Evolutionary conservation across 2,113 vertebrate species (phyloP).

Genomic region (Corythornis vintsioides): DNA sequence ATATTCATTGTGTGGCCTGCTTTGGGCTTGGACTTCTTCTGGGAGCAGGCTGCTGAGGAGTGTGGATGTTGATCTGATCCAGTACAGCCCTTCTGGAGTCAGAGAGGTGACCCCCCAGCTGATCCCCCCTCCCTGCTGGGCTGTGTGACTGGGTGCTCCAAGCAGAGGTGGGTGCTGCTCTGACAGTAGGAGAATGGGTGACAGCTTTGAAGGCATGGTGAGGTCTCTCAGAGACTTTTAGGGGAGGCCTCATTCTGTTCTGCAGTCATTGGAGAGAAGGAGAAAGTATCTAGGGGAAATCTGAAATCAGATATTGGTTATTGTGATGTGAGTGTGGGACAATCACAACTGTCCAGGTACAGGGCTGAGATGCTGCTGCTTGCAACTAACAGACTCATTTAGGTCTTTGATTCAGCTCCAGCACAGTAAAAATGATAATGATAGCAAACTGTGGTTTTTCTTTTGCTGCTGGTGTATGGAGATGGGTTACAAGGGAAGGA

Average conservation of each 20-base stretch:
- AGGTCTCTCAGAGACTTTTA: not conserved
- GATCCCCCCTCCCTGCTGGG: not conserved
- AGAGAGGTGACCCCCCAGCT: not conserved
- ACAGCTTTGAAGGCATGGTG: not conserved
- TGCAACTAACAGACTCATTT: not conserved
- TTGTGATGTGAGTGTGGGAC: not conserved
- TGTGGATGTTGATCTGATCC: accelerated
- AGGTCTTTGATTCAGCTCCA: not conserved
- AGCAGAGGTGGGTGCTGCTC: not conserved
- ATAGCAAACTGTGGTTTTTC: not conserved
- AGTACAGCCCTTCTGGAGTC: accelerated
- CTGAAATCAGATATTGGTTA: not conserved
- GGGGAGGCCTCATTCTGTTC: not conserved
- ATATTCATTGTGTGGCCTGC: accelerated
- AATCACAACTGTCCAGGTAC: accelerated
- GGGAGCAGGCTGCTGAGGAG: not conserved
- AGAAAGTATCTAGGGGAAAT: accelerated
- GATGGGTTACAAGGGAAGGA: not conserved
- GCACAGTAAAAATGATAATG: not conserved
- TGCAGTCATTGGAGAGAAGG: not conserved
- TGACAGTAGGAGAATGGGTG: not conserved
- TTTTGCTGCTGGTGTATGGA: not conserved
- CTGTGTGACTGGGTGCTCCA: accelerated
- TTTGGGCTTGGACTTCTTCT: not conserved
- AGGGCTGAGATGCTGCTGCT: not conserved